A percentile compares a stretch with the other conserved stretches of the same genome.
These are phyloP conservation scores for Leptodactylus fuscus DNA, from an alignment of 2,113 vertebrate genomes.

Conservation along the genomic window DNA sequence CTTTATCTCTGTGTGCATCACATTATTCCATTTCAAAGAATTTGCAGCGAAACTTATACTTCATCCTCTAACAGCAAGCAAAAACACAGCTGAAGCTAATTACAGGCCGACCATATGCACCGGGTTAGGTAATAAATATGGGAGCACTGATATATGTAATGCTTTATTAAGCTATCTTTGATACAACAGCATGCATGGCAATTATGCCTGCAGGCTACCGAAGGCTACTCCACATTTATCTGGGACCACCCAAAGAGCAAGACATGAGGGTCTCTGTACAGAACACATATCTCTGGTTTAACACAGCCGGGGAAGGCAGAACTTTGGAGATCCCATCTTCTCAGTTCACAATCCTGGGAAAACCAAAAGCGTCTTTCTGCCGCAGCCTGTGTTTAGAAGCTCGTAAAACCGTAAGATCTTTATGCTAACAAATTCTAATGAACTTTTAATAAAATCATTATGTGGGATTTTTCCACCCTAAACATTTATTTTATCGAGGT, in stretches of 20 bases:
- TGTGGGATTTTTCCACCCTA: background rate
- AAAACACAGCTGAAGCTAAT: conserved; percentile 99
- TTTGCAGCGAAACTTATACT: conserved; percentile 80
- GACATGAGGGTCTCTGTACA: conserved; percentile 69
- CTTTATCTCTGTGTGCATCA: conserved; percentile 85
- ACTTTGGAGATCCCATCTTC: conserved; percentile 66
- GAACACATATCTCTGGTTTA: conserved; percentile 73
- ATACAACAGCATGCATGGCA: conserved; percentile 86
- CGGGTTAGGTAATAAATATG: conserved; percentile 89
- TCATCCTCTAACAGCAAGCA: conserved; percentile 82
- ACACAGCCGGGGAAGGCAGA: conserved; percentile 59
- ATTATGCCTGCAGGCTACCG: conserved; percentile 91
- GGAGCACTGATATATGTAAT: conserved; percentile 93
- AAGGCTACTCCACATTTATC: conserved; percentile 89
- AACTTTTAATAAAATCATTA: conserved; percentile 32
- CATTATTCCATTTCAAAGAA: conserved; percentile 88
- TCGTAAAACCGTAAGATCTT: background rate
- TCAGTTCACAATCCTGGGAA: conserved; percentile 70
- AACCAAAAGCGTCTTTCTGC: conserved; percentile 11
- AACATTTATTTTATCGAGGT: conserved; percentile 21
- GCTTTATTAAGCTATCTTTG: conserved; percentile 97
- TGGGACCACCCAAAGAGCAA: conserved; percentile 92
- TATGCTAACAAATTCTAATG: conserved; percentile 12
- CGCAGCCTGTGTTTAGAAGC: conserved; percentile 3
- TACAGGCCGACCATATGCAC: conserved; percentile 93